Evolutionary conservation across 2,113 vertebrate genomes (phyloP), one percentile per base, ranked within the genome.

Genomic region (Lathamus discolor): DNA sequence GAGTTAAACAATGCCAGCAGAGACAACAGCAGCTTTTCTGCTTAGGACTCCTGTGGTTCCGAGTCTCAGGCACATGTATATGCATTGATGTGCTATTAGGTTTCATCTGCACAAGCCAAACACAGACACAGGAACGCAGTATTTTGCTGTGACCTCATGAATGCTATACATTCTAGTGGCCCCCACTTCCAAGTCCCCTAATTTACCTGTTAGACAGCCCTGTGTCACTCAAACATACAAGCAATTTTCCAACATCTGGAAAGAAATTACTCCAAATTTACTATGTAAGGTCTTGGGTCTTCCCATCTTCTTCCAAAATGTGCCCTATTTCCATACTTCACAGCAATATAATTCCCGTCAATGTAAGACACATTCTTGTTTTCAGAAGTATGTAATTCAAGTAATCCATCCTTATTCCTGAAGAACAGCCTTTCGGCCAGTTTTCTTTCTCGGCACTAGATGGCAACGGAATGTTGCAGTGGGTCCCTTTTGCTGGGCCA

Each of bases 61-160:
- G n/a, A 31, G 4, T 7, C 54, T 27, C n/a, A 9, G 24, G 67
- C 48, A 54, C 55, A 10, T 3, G 2, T 11, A 72, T 14, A 8
- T 7, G 1, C 6, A 20, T 6, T 1, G 10, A 3, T 3, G 11
- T 33, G 17, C 62, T 22, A 1, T 18, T 17, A 39, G 20, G 37
- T 9, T 51, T 52, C 43, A 31, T 2, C 69, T 63, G 18, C 17
- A 2, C 1, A 2, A 33, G n/a, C 33, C 63, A 41, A 37, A 41
- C 4, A 10, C 13, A 66, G 68, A 55, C 16, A 11, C 14, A 39
- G 49, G 35, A 76, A 55, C 37, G 35, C 18, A 29, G 9, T 12
- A 2, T 39, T 35, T n/a, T 13, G 33, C 72, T 39, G 57, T 64
- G 43, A 17, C 31, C 27, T 10, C 76, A 61, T 29, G 37, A 37